Conservation (phyloP, 2,888 invertebrate genomes). For the Cephus rjabovi region DNA sequence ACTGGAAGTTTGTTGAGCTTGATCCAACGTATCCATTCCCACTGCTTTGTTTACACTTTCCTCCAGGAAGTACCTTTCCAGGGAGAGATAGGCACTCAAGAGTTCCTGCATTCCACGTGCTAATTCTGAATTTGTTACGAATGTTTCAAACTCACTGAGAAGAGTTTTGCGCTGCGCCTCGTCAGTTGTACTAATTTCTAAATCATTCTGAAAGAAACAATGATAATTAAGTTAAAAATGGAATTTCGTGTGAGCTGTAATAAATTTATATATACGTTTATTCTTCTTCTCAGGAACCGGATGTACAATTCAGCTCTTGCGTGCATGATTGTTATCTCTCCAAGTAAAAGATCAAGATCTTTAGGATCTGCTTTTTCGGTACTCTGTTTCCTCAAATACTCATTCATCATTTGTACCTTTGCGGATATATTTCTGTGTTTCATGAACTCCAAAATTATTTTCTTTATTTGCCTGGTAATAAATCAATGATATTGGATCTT, state of each 20-base stretch:
- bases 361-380: slow-evolving; percentile 80
- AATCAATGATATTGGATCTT: neutral
- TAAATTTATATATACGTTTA: slow-evolving; percentile 70
- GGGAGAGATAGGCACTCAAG: slow-evolving; percentile 87
- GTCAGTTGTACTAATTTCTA: slow-evolving; percentile 72
- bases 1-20: slow-evolving; percentile 84
- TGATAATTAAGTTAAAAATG: neutral
- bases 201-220: slow-evolving; percentile 69
- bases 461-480: slow-evolving; percentile 65
- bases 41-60: slow-evolving; percentile 95
- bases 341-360: slow-evolving; percentile 86
- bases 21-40: slow-evolving; percentile 79
- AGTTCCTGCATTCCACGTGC: slow-evolving; percentile 85
- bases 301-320: slow-evolving; percentile 91
- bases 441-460: slow-evolving; percentile 79
- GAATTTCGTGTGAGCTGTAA: neutral
- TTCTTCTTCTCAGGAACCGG: slow-evolving; percentile 83
- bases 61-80: slow-evolving; percentile 96
- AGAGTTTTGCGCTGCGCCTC: slow-evolving; percentile 67
- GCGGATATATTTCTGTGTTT: slow-evolving; percentile 75
- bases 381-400: slow-evolving; percentile 68
- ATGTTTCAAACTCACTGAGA: slow-evolving; percentile 71
- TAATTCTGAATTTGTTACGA: slow-evolving; percentile 79
- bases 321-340: slow-evolving; percentile 92
- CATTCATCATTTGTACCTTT: slow-evolving; percentile 75